These are phyloP conservation scores for Epinotia bilunana DNA, from an alignment of 2,888 invertebrate species.

Conservation along the genomic window DNA sequence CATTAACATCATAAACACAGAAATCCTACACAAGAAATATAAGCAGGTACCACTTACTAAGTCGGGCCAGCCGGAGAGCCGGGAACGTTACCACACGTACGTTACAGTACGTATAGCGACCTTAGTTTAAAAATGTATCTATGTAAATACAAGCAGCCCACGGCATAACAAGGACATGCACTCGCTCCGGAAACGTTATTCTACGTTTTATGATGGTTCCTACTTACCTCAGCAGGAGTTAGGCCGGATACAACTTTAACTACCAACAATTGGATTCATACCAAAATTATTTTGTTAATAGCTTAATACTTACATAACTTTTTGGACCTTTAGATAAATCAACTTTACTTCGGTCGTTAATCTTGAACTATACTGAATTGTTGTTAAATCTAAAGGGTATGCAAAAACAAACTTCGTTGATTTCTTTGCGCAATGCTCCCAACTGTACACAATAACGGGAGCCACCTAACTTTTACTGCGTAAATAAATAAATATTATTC, in stretches of 20 bases:
- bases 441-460: conserved; percentile 22
- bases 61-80: neutral
- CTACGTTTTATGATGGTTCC: conserved; percentile 8
- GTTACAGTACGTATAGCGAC: neutral
- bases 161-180: conserved; percentile 10
- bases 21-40: neutral
- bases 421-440: conserved; percentile 14
- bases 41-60: neutral
- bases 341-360: neutral
- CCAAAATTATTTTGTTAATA: too few species aligned
- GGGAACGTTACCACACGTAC: too few species aligned
- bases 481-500: conserved; percentile 23
- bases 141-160: conserved; percentile 19
- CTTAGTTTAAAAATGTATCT: conserved; percentile 19
- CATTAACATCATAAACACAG: neutral
- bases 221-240: neutral
- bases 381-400: conserved; percentile 15
- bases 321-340: neutral
- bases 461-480: conserved; percentile 5
- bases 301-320: neutral
- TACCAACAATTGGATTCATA: too few species aligned
- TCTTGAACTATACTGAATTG: conserved; percentile 11
- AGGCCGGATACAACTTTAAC: neutral
- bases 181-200: conserved; percentile 4
- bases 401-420: conserved; percentile 15